Percentiles rank a stretch among this genome's conserved stretches.
These are phyloP conservation scores for rat (Rattus norvegicus) DNA, from an alignment of 2,113 vertebrate genomes.

Conservation along the genomic window DNA sequence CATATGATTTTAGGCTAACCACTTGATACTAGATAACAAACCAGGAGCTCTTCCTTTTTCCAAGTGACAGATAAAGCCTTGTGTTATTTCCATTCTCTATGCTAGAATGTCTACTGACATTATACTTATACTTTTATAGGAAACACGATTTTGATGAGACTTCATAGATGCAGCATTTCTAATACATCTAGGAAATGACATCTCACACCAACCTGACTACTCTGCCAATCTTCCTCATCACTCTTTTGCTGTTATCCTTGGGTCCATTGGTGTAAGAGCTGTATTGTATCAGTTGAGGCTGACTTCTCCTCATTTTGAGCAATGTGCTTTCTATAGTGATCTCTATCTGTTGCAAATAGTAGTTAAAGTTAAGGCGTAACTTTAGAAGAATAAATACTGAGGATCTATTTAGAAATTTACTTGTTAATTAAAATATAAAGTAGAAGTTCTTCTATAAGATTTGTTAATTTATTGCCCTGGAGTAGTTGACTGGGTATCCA, in stretches of 20 bases:
- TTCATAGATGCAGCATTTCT: not conserved
- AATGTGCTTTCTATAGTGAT: not conserved
- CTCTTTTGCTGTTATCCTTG: not conserved
- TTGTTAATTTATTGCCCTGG: not conserved
- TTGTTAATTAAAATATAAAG: not conserved
- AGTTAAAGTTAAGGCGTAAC: not conserved
- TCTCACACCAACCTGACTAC: not conserved
- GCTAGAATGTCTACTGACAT: not conserved
- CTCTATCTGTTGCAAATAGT: not conserved
- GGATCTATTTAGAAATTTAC: not conserved
- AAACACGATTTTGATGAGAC: not conserved
- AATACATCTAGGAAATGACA: not conserved
- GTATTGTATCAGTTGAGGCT: not conserved
- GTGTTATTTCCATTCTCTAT: not conserved
- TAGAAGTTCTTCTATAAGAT: not conserved
- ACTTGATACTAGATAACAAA: not conserved
- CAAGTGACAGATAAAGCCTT: not conserved
- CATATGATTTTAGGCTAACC: not conserved
- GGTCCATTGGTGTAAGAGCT: not conserved
- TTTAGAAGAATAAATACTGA: not conserved
- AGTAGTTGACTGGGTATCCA: not conserved
- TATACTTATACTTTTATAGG: too few species aligned
- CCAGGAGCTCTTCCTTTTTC: not conserved
- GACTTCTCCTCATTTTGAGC: not conserved
- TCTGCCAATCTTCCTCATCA: not conserved